A percentile compares a stretch with the other conserved stretches of the same genome.
phyloP scores from a whole-genome alignment of 2,113 vertebrate genomes.

The Bos indicus region DNA sequence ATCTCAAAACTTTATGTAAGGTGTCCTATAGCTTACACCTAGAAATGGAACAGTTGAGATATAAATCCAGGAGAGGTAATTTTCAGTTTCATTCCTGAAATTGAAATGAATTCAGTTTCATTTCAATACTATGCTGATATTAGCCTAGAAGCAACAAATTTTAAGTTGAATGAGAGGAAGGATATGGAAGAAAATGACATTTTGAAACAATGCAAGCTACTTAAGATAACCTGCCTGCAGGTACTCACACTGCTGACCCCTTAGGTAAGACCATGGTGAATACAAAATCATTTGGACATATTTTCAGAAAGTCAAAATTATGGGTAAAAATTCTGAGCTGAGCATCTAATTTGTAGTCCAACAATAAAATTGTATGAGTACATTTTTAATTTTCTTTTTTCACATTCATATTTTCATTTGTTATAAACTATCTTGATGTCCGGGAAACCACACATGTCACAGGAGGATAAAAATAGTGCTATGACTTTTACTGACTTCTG shows the following conservation, averaged over 20 bases:
- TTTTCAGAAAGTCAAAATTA: neutral
- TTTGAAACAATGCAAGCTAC: neutral
- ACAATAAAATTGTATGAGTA: neutral
- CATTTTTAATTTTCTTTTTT: neutral
- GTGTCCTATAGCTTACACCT: neutral
- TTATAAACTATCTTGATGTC: neutral
- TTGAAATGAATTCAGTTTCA: neutral
- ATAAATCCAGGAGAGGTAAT: neutral
- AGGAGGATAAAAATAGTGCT: neutral
- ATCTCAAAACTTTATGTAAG: neutral
- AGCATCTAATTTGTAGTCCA: neutral
- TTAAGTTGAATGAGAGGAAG: neutral
- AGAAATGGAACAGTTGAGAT: neutral
- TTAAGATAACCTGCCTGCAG: neutral
- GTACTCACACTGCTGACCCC: neutral
- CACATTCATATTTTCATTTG: neutral
- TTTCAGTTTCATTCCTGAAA: neutral
- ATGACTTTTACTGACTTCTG: neutral
- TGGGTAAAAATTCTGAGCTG: neutral
- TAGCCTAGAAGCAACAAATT: slow-evolving; percentile 21
- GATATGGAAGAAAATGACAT: slow-evolving; percentile 1
- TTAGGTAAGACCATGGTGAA: neutral
- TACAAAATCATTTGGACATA: neutral
- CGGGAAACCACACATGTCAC: neutral
- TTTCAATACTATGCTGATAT: neutral